Base-by-base conservation (phyloP, 1,140 invertebrate genomes). In the Caenorhabditis inopinata region DNA sequence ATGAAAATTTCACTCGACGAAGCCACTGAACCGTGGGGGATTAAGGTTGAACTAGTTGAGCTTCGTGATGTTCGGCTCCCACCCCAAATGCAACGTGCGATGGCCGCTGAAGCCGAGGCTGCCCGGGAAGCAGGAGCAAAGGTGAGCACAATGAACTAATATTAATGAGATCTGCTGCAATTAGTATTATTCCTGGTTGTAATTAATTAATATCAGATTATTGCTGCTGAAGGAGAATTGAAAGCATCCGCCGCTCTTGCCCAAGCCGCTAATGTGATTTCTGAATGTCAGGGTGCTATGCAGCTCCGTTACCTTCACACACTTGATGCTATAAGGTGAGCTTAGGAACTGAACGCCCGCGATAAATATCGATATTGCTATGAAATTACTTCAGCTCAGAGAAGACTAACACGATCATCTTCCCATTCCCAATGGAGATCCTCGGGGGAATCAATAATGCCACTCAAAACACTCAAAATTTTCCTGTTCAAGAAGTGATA, bases 31-130 rank as follows among this genome's bases (percentile, higher is more conserved):
- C 93, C 94, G 38, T 96, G 95, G 95, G 95, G 95, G 25, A 94
- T 96, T 18, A 95, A 96, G 91, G 94, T 97, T 0, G 94, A 96
- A 89, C 91, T 95, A 83, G 94, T 96, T 27, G 95, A 96, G 92
- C 95, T 96, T 94, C 90, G 90, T 85, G 89, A 90, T 78, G 89
- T 90, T 7, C 84, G 89, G 27, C 82, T 90, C 23, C 89, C 89
- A 7, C 62, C 85, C 2, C 89, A 90, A 81, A 78, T 90, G 47
- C 89, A 90, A 82, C 84, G 89, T n/a, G 82, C 85, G 0, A 87
- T 87, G 86, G 86, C 86, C 18, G 86, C 85, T 25, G 86, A 87
- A 76, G 87, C 86, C 3, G 86, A 87, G 76, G 86, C 86, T 45
- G 73, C 83, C n/a, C 76, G 86, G 23, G 87, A 88, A 76, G 86